Evolutionary conservation across 2,888 invertebrate genomes (phyloP).

Genomic region (Drosophila fungiperda): DNA sequence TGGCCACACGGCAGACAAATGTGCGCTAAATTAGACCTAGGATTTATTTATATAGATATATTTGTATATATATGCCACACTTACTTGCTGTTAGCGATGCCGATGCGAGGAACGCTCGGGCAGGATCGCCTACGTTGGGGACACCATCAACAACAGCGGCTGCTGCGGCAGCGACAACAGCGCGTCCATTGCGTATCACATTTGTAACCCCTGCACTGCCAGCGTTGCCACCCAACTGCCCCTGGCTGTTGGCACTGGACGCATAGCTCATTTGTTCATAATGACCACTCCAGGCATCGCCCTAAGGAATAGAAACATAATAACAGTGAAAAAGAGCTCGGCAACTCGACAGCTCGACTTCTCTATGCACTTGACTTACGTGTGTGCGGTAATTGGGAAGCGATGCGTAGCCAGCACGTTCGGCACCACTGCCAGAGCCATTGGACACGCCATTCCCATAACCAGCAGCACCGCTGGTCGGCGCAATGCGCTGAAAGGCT

Average conservation of each 20-base stretch:
- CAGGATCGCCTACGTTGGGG: slow-evolving; percentile 46
- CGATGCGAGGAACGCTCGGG: slow-evolving; percentile 86
- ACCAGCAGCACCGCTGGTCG: slow-evolving; percentile 59
- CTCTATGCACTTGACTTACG: slow-evolving; percentile 67
- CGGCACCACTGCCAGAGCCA: slow-evolving; percentile 65
- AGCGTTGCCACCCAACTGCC: slow-evolving; percentile 60
- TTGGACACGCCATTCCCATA: slow-evolving; percentile 66
- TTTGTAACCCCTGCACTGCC: slow-evolving; percentile 69
- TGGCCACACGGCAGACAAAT: slow-evolving; percentile 44
- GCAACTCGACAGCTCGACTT: not conserved
- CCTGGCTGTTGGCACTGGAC: slow-evolving; percentile 63
- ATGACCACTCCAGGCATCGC: slow-evolving; percentile 78
- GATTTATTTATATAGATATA: slow-evolving; percentile 1
- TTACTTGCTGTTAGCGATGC: slow-evolving; percentile 91
- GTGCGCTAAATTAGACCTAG: slow-evolving; percentile 14
- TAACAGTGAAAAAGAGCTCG: slow-evolving; percentile 14
- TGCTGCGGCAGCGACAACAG: slow-evolving; percentile 61
- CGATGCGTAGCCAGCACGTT: slow-evolving; percentile 78
- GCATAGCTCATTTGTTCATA: slow-evolving; percentile 83
- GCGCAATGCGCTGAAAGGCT: slow-evolving; percentile 83
- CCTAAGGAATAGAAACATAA: slow-evolving; percentile 59
- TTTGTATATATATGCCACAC: slow-evolving; percentile 74
- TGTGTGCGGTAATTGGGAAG: slow-evolving; percentile 83
- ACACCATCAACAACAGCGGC: slow-evolving; percentile 55
- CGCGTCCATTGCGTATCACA: slow-evolving; percentile 82